Base-by-base conservation (phyloP, 1,140 invertebrate genomes). In the Cardiocondyla obscurior region DNA sequence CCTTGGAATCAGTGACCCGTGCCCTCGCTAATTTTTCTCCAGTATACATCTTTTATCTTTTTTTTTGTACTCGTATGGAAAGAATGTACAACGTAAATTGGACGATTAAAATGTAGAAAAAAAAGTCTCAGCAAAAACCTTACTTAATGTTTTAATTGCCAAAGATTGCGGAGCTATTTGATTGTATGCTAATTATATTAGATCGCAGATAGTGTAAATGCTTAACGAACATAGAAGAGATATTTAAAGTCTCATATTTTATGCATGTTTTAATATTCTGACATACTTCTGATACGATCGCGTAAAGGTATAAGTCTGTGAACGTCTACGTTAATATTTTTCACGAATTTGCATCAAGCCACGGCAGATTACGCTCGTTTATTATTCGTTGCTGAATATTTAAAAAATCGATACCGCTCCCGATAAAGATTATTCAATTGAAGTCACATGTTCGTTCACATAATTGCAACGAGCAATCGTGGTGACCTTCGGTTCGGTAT, bases 401-500 rank as follows among this genome's bases (percentile, higher is more conserved):
- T 39, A n/a, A 57, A 72, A 72, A 64, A 46, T 62, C n/a, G 39
- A 74, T 74, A 74, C 64, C 7, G 19, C 57, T 33, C 60, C 70
- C 36, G 46, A 76, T 64, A 46, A 14, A 7, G 19, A 64, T 76
- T 33, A 22, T 16, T 7, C 57, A 46, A 76, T 76, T 76, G 22
- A 64, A 57, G 57, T 49, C 72, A 76, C 30, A 46, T 28, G 55
- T 57, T 44, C 22, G 33, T 60, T 49, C 57, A 16, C 46, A 46
- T 28, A 74, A 62, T 74, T 19, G 57, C 39, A 19, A 44, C 25
- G 25, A 22, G 14, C 42, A 19, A 51, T 42, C 55, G 28, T 8
- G 5, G 2, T 22, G 72, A 49, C 5, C 28, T 46, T 76, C 39
- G 72, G 10, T 12, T 49, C 16, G 42, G 8, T 8, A 2, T 25